Conservation (phyloP, 2,113 vertebrate genomes). For the Casuarius casuarius region DNA sequence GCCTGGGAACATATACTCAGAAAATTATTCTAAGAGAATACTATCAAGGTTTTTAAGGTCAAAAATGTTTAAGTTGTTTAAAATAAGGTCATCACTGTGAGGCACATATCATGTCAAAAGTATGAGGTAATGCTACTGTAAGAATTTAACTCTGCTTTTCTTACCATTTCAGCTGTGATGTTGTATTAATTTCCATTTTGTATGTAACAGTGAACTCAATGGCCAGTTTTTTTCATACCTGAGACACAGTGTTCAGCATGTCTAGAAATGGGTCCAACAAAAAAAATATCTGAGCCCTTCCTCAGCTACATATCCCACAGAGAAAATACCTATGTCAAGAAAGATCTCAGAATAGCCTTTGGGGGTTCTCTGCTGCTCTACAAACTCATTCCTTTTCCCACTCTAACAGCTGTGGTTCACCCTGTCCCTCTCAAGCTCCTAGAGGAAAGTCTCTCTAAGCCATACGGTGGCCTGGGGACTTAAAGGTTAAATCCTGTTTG, state of each 20-base stretch:
- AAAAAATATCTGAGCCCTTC: not conserved
- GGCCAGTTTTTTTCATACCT: not conserved
- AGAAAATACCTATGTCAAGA: not conserved
- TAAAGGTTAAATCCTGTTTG: not conserved
- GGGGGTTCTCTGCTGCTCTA: not conserved
- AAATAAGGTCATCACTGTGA: constrained; percentile 1
- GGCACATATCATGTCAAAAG: not conserved
- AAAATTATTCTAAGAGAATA: constrained; percentile 34
- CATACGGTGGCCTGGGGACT: not conserved
- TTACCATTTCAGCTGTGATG: not conserved
- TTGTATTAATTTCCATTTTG: not conserved
- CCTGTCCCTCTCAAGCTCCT: not conserved
- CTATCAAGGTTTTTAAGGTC: not conserved
- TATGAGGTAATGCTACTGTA: not conserved
- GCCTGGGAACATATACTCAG: constrained; percentile 2
- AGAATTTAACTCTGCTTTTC: not conserved
- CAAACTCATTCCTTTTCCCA: not conserved
- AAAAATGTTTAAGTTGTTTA: constrained; percentile 26
- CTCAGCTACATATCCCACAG: not conserved
- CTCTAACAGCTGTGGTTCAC: not conserved
- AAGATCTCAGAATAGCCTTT: not conserved
- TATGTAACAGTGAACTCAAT: not conserved
- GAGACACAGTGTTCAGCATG: not conserved
- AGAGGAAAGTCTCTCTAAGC: not conserved
- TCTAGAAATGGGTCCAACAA: not conserved